Percentiles rank a stretch among this genome's conserved stretches.
These are phyloP conservation scores for Bombus breviceps DNA, from an alignment of 1,140 invertebrate genomes.

Conservation along the genomic window DNA sequence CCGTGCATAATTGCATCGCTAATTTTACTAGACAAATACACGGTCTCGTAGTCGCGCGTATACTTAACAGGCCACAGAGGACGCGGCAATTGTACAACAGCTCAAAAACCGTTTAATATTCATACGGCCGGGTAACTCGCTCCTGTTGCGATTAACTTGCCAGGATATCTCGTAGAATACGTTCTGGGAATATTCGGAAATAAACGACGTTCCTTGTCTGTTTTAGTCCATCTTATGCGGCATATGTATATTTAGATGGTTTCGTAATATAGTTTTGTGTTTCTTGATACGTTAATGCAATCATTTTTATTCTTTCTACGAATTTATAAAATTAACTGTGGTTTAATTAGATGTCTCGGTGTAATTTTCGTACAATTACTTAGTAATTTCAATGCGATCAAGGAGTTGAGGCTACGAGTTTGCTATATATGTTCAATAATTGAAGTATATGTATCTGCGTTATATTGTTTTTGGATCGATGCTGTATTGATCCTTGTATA, in stretches of 20 bases:
- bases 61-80: constrained; percentile 46
- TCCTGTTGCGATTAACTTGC: not conserved
- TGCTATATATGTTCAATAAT: no score
- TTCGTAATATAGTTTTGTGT: not conserved
- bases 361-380: no score
- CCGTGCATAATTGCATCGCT: constrained; percentile 48
- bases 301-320: not conserved
- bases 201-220: not conserved
- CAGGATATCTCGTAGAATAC: not conserved
- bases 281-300: not conserved
- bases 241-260: not conserved
- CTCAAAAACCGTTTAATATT: constrained; percentile 52
- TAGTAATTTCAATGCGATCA: not conserved
- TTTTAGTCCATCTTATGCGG: not conserved
- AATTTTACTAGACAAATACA: constrained; percentile 45
- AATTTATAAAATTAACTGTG: not conserved
- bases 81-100: constrained; percentile 41
- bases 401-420: not conserved
- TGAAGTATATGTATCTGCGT: no score
- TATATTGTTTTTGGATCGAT: no score
- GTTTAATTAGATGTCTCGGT: not conserved
- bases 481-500: no score
- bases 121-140: constrained; percentile 10
- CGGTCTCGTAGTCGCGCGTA: constrained; percentile 15
- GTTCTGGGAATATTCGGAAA: not conserved